Evolutionary conservation across 2,888 invertebrate species (phyloP).

Genomic region (Masnerella sp.): DNA sequence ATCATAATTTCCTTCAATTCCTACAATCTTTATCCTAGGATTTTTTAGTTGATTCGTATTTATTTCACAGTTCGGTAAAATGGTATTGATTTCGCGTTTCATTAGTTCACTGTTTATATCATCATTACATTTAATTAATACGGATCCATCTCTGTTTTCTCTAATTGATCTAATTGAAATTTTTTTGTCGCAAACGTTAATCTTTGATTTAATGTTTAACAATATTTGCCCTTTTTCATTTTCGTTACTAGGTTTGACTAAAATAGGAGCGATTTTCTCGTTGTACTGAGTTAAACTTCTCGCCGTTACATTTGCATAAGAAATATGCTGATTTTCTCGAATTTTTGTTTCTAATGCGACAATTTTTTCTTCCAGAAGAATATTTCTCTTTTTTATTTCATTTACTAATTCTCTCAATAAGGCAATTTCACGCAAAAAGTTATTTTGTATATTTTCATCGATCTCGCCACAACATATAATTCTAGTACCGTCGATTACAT

Average conservation of each 20-base stretch:
- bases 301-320: constrained; percentile 6
- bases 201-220: constrained; percentile 10
- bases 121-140: constrained; percentile 12
- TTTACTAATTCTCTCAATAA: neutral
- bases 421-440: constrained; percentile 3
- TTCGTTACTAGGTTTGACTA: constrained; percentile 5
- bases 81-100: neutral
- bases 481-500: too few species aligned
- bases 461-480: too few species aligned
- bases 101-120: neutral
- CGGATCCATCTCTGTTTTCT: constrained; percentile 14
- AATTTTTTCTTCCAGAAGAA: constrained; percentile 14
- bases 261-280: constrained; percentile 4
- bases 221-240: neutral
- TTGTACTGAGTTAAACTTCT: neutral
- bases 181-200: constrained; percentile 16
- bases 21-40: constrained; percentile 17
- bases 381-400: constrained; percentile 6
- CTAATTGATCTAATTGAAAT: constrained; percentile 10
- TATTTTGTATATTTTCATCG: neutral
- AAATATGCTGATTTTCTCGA: neutral
- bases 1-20: neutral
- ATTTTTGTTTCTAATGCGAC: neutral
- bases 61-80: neutral
- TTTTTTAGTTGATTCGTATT: neutral